These are phyloP conservation scores for Glaucomys volans DNA, from an alignment of 2,113 vertebrate species.

Conservation along the genomic window DNA sequence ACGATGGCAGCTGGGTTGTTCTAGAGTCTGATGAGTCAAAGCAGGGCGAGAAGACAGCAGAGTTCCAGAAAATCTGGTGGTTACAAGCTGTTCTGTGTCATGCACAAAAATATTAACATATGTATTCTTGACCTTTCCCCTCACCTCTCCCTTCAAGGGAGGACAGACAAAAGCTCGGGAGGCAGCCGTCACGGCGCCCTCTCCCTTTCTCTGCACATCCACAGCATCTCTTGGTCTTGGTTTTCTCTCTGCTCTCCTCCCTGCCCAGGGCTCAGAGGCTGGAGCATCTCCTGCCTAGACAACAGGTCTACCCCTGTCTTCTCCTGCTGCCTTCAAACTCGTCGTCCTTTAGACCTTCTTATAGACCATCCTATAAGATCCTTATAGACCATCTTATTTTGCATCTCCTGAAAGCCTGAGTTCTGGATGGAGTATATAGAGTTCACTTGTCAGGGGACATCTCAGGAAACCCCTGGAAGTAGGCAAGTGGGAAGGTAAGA, in stretches of 20 bases:
- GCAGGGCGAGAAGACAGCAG: slow-evolving; percentile 29
- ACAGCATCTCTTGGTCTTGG: neutral
- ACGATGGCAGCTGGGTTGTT: slow-evolving; percentile 57
- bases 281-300: neutral
- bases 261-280: too few relatives aligned
- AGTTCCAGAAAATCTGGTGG: slow-evolving; percentile 42
- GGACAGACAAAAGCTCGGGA: slow-evolving; percentile 59
- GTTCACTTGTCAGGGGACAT: neutral
- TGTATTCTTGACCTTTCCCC: slow-evolving; percentile 73
- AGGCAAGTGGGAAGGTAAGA: neutral
- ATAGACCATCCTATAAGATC: too few relatives aligned
- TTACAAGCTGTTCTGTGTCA: slow-evolving; percentile 65
- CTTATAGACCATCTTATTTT: neutral
- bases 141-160: slow-evolving; percentile 39
- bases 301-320: neutral
- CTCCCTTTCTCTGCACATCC: neutral
- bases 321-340: neutral
- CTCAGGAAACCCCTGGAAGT: neutral
- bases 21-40: slow-evolving; percentile 65
- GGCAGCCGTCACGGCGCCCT: neutral
- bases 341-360: neutral
- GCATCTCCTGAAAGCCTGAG: neutral
- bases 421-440: neutral
- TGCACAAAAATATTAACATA: slow-evolving; percentile 73
- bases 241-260: neutral